Percentiles rank a stretch among this genome's conserved stretches.
Evolutionary conservation across 2,797 vertebrate genomes (phyloP).

Genomic region (Ara ararauna): DNA sequence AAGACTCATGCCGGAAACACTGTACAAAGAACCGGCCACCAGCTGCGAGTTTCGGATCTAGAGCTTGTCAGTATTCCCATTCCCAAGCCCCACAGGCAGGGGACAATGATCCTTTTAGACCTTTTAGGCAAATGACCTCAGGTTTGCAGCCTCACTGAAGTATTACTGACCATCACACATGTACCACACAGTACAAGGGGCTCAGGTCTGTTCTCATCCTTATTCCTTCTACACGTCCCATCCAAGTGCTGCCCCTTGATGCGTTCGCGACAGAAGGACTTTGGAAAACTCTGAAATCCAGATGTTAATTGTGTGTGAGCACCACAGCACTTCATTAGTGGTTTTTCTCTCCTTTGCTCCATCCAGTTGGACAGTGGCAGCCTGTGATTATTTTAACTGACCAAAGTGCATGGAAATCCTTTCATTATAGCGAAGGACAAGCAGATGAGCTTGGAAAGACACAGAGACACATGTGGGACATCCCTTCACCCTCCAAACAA

Average conservation of each 20-base stretch:
- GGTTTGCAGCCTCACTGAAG: not conserved
- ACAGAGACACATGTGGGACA: not conserved
- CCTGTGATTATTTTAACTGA: not conserved
- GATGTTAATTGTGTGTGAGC: not conserved
- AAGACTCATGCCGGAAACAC: not conserved
- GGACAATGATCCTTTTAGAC: not conserved
- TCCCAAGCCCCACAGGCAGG: not conserved
- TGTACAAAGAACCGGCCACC: not conserved
- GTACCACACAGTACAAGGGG: accelerated
- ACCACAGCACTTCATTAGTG: not conserved
- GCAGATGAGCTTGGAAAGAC: not conserved
- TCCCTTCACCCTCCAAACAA: not conserved
- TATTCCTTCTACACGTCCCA: not conserved
- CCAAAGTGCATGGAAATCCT: not conserved
- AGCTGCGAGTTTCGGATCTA: not conserved
- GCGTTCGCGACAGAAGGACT: not conserved
- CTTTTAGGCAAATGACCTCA: not conserved
- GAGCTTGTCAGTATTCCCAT: not conserved
- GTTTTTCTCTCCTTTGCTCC: not conserved
- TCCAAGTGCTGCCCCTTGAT: not conserved
- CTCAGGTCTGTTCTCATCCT: not conserved
- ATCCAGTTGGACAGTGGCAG: not conserved
- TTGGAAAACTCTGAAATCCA: not conserved
- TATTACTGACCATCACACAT: accelerated
- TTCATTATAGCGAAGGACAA: not conserved